Evolutionary conservation across 1,140 invertebrate genomes (phyloP).

Genomic region (Ruditapes philippinarum): DNA sequence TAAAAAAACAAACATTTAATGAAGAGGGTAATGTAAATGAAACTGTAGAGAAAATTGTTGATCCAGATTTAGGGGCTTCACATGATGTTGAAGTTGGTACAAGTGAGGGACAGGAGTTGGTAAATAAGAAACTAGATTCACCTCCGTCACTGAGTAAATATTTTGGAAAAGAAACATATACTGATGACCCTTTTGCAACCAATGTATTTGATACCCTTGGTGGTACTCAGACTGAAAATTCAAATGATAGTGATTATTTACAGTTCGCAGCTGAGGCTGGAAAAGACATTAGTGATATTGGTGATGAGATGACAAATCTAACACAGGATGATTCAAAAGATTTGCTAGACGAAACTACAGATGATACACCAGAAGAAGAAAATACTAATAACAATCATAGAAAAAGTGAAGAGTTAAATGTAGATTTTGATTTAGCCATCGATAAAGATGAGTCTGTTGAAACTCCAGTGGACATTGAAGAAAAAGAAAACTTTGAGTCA

Average conservation of each 20-base stretch:
- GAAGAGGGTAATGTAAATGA: background rate
- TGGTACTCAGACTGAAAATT: background rate
- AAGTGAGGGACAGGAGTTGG: background rate
- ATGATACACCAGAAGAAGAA: background rate
- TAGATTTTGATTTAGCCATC: slow-evolving; percentile 59
- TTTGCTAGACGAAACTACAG: background rate
- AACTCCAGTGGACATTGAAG: slow-evolving; percentile 72
- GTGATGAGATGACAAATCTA: slow-evolving; percentile 29
- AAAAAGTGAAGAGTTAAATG: slow-evolving; percentile 40
- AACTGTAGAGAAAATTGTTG: background rate
- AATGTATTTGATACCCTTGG: slow-evolving; percentile 37
- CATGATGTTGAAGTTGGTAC: background rate
- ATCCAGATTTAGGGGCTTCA: background rate
- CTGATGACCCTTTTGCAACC: slow-evolving; percentile 30
- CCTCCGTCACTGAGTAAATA: slow-evolving; percentile 63
- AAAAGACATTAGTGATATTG: background rate
- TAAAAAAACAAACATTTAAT: background rate
- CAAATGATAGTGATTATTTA: background rate
- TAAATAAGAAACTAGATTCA: background rate
- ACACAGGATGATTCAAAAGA: slow-evolving; percentile 4
- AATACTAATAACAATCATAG: slow-evolving; percentile 9
- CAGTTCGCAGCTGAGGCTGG: background rate
- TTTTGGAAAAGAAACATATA: slow-evolving; percentile 54
- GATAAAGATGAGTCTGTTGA: slow-evolving; percentile 45
- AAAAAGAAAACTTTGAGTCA: slow-evolving; percentile 82